A percentile compares a stretch with the other conserved stretches of the same genome.
Evolutionary conservation across 2,888 invertebrate species (phyloP).

Genomic region (Agrochola litura): DNA sequence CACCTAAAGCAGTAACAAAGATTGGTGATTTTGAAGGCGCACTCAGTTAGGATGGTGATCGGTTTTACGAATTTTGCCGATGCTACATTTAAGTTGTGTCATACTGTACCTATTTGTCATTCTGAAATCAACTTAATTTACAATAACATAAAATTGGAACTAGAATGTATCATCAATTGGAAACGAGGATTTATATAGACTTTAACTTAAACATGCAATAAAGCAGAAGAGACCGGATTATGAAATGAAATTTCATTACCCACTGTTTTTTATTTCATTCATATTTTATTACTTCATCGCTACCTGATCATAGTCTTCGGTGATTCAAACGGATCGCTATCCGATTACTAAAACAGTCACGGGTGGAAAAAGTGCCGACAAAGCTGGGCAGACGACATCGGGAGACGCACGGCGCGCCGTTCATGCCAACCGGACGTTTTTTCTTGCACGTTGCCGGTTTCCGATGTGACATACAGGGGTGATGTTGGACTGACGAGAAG

Average conservation of each 20-base stretch:
- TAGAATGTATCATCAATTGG: neutral
- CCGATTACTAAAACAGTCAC: conserved; percentile 89
- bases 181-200: neutral
- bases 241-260: conserved; percentile 69
- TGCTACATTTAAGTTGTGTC: no score
- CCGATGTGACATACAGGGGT: conserved; percentile 64
- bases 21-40: no score
- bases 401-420: conserved; percentile 71
- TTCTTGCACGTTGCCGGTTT: conserved; percentile 70
- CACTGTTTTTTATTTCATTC: conserved; percentile 67
- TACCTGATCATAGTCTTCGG: conserved; percentile 82
- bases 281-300: conserved; percentile 84
- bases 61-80: no score
- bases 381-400: conserved; percentile 79
- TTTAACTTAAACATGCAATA: conserved; percentile 42
- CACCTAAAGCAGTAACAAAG: no score
- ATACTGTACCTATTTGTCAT: neutral
- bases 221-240: conserved; percentile 65
- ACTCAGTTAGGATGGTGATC: no score
- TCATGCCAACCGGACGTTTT: conserved; percentile 79
- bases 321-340: conserved; percentile 83
- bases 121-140: neutral
- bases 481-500: conserved; percentile 11
- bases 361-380: conserved; percentile 88
- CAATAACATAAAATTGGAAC: neutral